These are phyloP conservation scores for Slavum lentiscoides DNA, from an alignment of 2,888 invertebrate genomes.

Conservation along the genomic window DNA sequence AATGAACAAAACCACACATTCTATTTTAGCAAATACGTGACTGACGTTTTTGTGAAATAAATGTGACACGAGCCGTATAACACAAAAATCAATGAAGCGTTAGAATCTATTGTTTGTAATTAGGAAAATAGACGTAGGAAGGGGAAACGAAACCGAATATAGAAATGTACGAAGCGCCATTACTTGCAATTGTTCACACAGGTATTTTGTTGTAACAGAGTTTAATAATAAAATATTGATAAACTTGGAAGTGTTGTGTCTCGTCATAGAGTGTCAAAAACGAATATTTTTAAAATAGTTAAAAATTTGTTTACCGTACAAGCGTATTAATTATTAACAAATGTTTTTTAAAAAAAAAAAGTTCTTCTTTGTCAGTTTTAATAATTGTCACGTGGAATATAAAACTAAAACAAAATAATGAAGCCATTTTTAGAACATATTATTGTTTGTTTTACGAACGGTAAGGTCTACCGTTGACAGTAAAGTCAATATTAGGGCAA, in stretches of 20 bases:
- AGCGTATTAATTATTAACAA: not conserved
- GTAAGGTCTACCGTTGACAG: not conserved
- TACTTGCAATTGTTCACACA: no score
- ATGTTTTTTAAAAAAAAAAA: not conserved
- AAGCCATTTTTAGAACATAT: conserved; percentile 1
- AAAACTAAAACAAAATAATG: not conserved
- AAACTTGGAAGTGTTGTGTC: not conserved
- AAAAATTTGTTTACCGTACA: not conserved
- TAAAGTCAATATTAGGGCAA: conserved; percentile 18
- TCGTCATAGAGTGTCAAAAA: not conserved
- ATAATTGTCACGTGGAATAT: not conserved
- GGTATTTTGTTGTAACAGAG: no score
- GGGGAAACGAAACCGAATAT: no score
- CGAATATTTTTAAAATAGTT: not conserved
- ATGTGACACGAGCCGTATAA: no score
- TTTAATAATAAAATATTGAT: conserved; percentile 7
- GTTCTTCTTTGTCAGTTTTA: not conserved
- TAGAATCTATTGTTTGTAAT: no score
- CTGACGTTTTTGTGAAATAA: no score
- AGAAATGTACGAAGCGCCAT: no score
- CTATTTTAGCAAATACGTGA: no score
- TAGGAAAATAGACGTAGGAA: no score
- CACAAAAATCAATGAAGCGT: no score
- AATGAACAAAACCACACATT: no score
- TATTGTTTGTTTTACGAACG: not conserved